Evolutionary conservation across 30 jellyfish, hydroid and myxozoan genomes (phyloP), one percentile per base, ranked within the genome.

Genomic region (Hydractinia symbiolongicarpus): DNA sequence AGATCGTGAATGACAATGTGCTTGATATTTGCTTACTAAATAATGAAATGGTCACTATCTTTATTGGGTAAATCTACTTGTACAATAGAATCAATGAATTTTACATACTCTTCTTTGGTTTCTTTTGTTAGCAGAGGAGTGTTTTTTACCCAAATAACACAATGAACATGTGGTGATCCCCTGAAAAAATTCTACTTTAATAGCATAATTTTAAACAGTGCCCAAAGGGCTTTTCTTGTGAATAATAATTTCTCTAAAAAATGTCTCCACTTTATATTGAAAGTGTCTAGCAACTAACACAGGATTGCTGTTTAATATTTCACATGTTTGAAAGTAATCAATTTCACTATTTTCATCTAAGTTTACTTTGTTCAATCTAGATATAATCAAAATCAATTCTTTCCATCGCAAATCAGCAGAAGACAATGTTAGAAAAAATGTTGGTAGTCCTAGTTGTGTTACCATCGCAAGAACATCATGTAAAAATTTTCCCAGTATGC

Each of bases 101-200:
- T 30, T 75, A 75, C 9, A 16, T 54, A 50, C 10, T 75, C 51
- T 21, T 15, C 76, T 16, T 75, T 75, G 17, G 83, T 75, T 75
- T 75, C 83, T 15, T 21, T 40, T 9, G 83, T 19, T 13, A 75
- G 83, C 30, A 75, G 78, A 49, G 83, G 83, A 9, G 83, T 4
- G 4, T 75, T 50, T 20, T 15, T 53, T 10, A 75, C 30, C 83
- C 83, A 75, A 75, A 75, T 20, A 55, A 75, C 4, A 5, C 78
- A 75, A 75, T 75, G 83, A 20, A 75, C 55, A 54, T 75, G 76
- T 49, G 81, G 80, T 49, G 11, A n/a, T 13, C 82, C 82, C 1
- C 82, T 21, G 50, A 73, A 15, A 4, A 16, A 72, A 40, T 20
- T 74, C 77, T 7, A 74, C 83, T 7, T 74, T 44, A 21, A 50